Conservation (phyloP, 2,888 invertebrate species). For the Metacarcinus magister region DNA sequence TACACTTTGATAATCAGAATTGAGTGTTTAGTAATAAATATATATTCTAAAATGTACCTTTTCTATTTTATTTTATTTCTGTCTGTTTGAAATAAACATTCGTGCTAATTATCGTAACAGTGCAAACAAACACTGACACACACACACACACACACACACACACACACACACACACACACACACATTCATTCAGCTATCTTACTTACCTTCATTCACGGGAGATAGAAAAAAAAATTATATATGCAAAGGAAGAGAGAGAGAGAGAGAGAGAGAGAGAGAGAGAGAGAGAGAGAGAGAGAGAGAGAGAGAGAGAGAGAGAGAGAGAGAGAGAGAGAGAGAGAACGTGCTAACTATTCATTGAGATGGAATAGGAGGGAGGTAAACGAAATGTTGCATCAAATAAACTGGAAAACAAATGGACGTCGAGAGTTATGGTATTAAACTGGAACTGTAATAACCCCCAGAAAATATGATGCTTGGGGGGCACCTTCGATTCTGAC, state of each 20-base stretch:
- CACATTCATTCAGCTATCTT: not conserved
- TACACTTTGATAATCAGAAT: too few relatives aligned
- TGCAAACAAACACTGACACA: not conserved
- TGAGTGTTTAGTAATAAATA: not conserved
- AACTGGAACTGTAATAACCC: constrained; percentile 23
- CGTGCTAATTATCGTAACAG: not conserved
- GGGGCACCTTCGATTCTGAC: not conserved
- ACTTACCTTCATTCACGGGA: too few relatives aligned
- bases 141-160: constrained; percentile 26
- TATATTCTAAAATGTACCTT: not conserved
- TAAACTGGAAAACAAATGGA: constrained; percentile 33
- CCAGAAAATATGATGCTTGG: constrained; percentile 39
- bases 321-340: constrained; percentile 30
- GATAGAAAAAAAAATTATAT: too few relatives aligned
- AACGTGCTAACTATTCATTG: not conserved
- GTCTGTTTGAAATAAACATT: not conserved
- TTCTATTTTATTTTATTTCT: not conserved
- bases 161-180: constrained; percentile 16
- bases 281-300: constrained; percentile 46
- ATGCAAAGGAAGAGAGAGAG: not conserved
- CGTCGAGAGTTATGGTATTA: constrained; percentile 16
- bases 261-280: constrained; percentile 35
- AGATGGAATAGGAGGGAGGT: not conserved
- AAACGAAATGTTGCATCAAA: constrained; percentile 26
- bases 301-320: constrained; percentile 42